Conservation (phyloP, 2,797 vertebrate genomes). For the Cossypha heuglini region DNA sequence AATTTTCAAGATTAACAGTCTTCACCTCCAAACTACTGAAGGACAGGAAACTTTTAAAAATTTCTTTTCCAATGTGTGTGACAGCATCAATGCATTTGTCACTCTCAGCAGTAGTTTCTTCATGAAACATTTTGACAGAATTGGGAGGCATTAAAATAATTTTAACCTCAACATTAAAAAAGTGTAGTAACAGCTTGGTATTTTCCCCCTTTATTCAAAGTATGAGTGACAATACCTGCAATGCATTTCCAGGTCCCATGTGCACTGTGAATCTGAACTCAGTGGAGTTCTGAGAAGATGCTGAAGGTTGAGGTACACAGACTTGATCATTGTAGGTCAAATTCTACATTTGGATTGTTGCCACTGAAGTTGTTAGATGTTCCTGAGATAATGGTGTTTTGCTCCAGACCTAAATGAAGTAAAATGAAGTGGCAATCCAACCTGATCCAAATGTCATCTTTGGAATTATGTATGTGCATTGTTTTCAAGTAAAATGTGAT, state of each 20-base stretch:
- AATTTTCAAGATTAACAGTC: slow-evolving; percentile 16
- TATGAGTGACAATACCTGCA: neutral
- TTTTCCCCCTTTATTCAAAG: neutral
- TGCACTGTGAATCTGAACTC: neutral
- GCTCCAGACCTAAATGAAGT: neutral
- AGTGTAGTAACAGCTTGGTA: neutral
- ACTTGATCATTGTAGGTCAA: neutral
- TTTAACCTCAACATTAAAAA: neutral
- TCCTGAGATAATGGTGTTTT: neutral
- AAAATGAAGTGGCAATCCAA: neutral
- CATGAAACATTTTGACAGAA: neutral
- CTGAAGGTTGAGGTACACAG: neutral
- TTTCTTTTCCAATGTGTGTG: neutral
- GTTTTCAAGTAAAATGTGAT: neutral
- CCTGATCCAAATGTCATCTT: neutral
- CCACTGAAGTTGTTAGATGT: neutral
- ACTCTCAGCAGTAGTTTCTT: neutral
- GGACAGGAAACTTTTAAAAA: neutral
- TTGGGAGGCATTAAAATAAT: neutral
- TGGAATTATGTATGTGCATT: neutral
- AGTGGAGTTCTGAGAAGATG: neutral
- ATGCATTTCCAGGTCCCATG: neutral
- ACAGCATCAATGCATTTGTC: neutral
- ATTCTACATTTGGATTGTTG: neutral
- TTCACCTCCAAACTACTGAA: slow-evolving; percentile 24